A percentile compares a stretch with the other conserved stretches of the same genome.
phyloP scores from a whole-genome alignment of 2,113 vertebrate genomes.

The Eolophus roseicapilla region DNA sequence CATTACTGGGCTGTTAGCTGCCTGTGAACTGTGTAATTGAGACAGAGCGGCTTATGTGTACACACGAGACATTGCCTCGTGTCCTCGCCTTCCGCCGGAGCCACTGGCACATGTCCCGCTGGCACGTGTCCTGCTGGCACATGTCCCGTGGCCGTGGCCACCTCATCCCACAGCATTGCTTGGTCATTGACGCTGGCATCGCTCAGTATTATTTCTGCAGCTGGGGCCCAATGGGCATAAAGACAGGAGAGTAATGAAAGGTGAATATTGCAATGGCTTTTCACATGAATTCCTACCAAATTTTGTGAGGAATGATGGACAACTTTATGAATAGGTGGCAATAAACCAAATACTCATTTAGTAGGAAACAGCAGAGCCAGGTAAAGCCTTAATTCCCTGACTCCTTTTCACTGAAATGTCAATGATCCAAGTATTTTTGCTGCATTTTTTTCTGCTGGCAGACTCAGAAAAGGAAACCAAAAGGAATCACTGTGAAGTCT shows the following conservation, averaged over 20 bases:
- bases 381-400: not conserved
- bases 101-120: fast-evolving
- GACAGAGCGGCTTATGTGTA: not conserved
- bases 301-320: not conserved
- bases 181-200: fast-evolving
- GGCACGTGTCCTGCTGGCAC: not conserved
- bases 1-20: not conserved
- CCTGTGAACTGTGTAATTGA: not conserved
- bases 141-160: fast-evolving
- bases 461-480: not conserved
- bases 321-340: not conserved
- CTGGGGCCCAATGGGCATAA: not conserved
- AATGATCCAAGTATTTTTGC: not conserved
- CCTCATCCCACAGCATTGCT: fast-evolving
- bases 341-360: not conserved
- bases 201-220: not conserved
- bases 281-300: not conserved
- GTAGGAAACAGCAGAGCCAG: not conserved
- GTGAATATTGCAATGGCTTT: not conserved
- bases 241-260: not conserved
- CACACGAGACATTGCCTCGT: fast-evolving
- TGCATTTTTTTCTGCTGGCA: not conserved
- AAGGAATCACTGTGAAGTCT: not conserved
- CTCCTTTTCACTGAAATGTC: not conserved
- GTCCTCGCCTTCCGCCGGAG: not conserved